Conservation (phyloP, 2,888 invertebrate genomes). For the Meiosimyza decipiens region DNA sequence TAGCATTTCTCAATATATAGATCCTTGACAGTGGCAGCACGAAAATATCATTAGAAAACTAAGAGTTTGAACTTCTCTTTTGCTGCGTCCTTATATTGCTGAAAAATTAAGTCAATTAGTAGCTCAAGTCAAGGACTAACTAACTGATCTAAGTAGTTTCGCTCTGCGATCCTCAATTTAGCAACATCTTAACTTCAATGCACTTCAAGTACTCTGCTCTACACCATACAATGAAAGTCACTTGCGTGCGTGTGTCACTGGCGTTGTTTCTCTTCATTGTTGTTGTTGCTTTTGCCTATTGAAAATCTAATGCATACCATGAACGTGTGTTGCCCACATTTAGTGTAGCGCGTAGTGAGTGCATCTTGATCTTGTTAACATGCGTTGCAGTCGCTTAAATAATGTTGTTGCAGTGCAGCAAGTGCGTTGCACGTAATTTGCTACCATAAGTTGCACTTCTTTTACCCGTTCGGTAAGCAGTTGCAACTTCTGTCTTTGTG, state of each 20-base stretch:
- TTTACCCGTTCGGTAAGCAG: neutral
- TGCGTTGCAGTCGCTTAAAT: slow-evolving; percentile 34
- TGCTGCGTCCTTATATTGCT: too few relatives aligned
- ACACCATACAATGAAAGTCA: neutral
- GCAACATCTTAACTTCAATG: too few relatives aligned
- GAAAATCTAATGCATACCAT: neutral
- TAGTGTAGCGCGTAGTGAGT: neutral
- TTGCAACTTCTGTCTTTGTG: neutral
- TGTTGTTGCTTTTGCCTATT: too few relatives aligned
- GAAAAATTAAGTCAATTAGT: too few relatives aligned
- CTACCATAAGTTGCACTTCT: slow-evolving; percentile 21
- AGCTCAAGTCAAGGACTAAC: too few relatives aligned
- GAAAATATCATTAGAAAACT: slow-evolving; percentile 23
- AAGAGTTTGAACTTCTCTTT: too few relatives aligned
- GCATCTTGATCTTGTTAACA: slow-evolving; percentile 37
- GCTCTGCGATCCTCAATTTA: too few relatives aligned
- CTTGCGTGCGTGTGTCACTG: neutral
- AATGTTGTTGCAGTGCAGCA: slow-evolving; percentile 33
- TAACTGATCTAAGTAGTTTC: too few relatives aligned
- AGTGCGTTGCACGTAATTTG: slow-evolving; percentile 23
- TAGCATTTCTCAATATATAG: slow-evolving; percentile 9
- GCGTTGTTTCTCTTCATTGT: neutral
- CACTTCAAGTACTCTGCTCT: too few relatives aligned
- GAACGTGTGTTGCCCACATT: slow-evolving; percentile 17
- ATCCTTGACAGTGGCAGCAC: slow-evolving; percentile 18